Conservation (phyloP, 2,113 vertebrate genomes). For the Sitta europaea region DNA sequence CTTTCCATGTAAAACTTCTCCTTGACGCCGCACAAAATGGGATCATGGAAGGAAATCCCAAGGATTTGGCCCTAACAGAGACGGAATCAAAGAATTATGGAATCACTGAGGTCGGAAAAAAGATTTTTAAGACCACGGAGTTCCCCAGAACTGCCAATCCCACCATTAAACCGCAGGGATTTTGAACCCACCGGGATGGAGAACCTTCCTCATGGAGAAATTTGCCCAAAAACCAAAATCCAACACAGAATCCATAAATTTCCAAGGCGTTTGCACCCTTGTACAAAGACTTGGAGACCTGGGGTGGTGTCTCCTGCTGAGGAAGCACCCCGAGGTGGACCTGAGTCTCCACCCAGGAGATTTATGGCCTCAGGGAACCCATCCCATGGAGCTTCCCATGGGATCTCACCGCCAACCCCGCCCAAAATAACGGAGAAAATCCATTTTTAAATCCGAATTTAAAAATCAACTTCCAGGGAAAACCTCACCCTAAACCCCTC, state of each 20-base stretch:
- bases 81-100: neutral
- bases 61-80: too few relatives aligned
- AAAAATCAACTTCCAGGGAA: neutral
- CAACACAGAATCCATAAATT: neutral
- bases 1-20: neutral
- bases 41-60: neutral
- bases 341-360: neutral
- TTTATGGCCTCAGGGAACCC: neutral
- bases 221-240: neutral
- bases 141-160: neutral
- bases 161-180: neutral
- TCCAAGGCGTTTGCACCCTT: neutral
- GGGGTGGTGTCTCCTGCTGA: fast-evolving
- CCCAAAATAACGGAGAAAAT: neutral
- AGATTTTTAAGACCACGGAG: fast-evolving
- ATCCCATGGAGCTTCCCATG: neutral
- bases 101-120: neutral
- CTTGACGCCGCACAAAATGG: fast-evolving
- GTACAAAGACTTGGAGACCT: fast-evolving
- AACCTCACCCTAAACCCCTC: neutral
- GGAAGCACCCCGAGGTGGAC: neutral
- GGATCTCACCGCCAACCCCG: neutral
- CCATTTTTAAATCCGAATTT: neutral
- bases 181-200: neutral
- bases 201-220: neutral